Percentiles rank a stretch among this genome's conserved stretches.
These are phyloP conservation scores for Zosterops japonicus DNA, from an alignment of 2,113 vertebrate species.

Conservation along the genomic window DNA sequence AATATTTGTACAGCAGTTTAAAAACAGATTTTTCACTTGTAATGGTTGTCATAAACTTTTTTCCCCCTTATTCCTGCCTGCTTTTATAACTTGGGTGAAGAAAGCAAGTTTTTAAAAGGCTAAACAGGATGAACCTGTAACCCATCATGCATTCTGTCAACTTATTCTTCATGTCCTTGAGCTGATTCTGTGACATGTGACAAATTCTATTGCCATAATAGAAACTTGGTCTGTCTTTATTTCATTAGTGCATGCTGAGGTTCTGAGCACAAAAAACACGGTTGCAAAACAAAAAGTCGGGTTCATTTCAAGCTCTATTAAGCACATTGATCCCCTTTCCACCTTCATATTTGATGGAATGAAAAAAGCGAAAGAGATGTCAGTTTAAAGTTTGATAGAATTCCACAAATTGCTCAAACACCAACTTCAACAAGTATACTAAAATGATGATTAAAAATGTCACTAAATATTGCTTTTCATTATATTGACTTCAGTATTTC, in stretches of 20 bases:
- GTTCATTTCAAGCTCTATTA: constrained; percentile 36
- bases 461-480: neutral
- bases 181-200: neutral
- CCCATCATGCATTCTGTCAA: neutral
- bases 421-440: neutral
- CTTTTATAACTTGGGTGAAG: neutral
- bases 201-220: neutral
- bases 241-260: neutral
- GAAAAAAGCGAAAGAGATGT: neutral
- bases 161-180: neutral
- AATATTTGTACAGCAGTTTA: neutral
- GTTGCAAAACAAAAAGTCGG: neutral
- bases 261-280: neutral
- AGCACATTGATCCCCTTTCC: neutral
- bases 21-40: neutral
- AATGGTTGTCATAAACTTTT: neutral
- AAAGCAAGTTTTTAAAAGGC: neutral
- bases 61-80: neutral
- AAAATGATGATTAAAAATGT: neutral
- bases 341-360: neutral
- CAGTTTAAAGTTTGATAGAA: neutral
- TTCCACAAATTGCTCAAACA: neutral
- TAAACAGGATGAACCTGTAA: neutral
- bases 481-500: neutral
- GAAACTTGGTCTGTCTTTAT: neutral